Base-by-base conservation (phyloP, 1,140 invertebrate species). In the Drosophila ananassae region DNA sequence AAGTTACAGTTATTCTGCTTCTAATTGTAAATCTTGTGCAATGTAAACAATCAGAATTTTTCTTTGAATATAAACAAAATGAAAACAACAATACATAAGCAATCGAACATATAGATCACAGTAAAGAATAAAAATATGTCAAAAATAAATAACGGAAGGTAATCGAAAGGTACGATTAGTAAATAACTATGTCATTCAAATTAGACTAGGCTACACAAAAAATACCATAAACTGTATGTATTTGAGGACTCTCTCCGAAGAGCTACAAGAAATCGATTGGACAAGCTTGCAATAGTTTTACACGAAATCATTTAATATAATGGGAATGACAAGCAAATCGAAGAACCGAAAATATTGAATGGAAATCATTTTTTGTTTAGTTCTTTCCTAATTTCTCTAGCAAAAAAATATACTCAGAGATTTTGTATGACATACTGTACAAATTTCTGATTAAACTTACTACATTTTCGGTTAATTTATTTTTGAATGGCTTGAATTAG, bases 11-110 rank as follows among this genome's bases (percentile, higher is more conserved):
- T 91, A 91, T 91, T 91, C 85, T 90, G 90, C 90, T 91, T 91
- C 83, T 91, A 87, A 91, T 91, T 91, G 90, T 91, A 91, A 91
- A 91, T 91, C 85, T 90, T 91, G 90, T 91, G 90, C 85, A 91
- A 90, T 91, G 84, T 78, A 89, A 79, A 90, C 78, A 90, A 90
- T 90, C 87, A 90, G 87, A 90, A 90, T 90, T 90, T 87, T 90
- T 90, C 83, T 89, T 89, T 89, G 83, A 89, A 89, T 89, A 89
- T 89, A 89, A 83, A 77, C 57, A 63, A 60, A 56, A 46, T 39
- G 21, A 47, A 63, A 54, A 73, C 17, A 61, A 3, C 41, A 53
- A 54, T 30, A 56, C 32, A 61, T 48, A 41, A 62, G 48, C 46
- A 47, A 52, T 37, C 34, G 13, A 46, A 59, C 57, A 60, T 56